Percentiles rank a stretch among this genome's conserved stretches.
Conservation (phyloP, 2,888 invertebrate species). For the Acleris laterana region DNA sequence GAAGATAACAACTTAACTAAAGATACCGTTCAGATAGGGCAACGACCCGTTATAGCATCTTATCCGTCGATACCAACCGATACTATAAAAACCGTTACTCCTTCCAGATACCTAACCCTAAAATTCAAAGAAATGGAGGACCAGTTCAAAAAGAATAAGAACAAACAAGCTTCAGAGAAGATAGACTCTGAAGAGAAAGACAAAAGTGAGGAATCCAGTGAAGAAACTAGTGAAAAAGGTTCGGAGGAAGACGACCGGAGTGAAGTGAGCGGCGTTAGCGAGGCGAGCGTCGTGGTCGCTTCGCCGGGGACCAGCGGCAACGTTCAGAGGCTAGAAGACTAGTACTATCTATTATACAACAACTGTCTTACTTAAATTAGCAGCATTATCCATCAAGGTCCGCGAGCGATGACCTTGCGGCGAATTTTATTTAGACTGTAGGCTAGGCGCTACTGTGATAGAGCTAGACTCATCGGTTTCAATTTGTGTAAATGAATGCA, state of each 20-base stretch:
- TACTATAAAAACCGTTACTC: background rate
- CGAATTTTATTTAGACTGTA: conserved; percentile 38
- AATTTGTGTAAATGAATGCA: conserved; percentile 38
- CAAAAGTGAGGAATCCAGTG: conserved; percentile 51
- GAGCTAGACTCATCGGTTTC: conserved; percentile 45
- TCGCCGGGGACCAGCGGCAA: conserved; percentile 73
- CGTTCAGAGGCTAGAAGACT: conserved; percentile 68
- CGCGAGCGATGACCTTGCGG: conserved; percentile 37
- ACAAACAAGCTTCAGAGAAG: conserved; percentile 65
- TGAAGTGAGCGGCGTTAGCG: conserved; percentile 54
- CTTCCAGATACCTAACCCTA: conserved; percentile 89
- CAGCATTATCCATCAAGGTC: conserved; percentile 38
- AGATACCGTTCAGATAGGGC: background rate
- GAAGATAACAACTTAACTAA: background rate
- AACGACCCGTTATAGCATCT: background rate
- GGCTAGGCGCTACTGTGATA: conserved; percentile 60
- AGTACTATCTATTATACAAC: conserved; percentile 28
- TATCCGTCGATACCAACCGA: background rate
- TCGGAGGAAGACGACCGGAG: conserved; percentile 36
- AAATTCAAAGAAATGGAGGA: conserved; percentile 95
- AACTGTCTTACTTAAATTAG: conserved; percentile 40
- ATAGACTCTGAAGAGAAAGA: conserved; percentile 55
- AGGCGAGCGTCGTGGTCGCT: conserved; percentile 67
- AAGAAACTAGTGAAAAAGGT: conserved; percentile 48
- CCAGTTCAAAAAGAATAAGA: conserved; percentile 89